These are phyloP conservation scores for Cheilosia urbana DNA, from an alignment of 2,888 invertebrate species.

Conservation along the genomic window DNA sequence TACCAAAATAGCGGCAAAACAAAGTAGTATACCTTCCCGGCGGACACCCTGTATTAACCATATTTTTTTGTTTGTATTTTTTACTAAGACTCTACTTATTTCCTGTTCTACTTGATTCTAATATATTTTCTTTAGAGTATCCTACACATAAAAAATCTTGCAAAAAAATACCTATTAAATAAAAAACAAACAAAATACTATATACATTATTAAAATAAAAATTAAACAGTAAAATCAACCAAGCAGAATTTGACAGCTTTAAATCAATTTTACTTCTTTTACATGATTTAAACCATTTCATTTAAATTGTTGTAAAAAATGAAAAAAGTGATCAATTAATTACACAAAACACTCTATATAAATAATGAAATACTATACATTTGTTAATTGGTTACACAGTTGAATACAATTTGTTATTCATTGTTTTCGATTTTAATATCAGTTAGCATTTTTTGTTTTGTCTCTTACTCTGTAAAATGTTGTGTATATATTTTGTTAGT, in stretches of 20 bases:
- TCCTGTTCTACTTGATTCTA: constrained; percentile 11
- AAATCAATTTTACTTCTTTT: constrained; percentile 21
- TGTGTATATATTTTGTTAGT: constrained; percentile 23
- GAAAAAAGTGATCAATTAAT: background rate
- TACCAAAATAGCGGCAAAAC: no score
- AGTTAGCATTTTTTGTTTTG: constrained; percentile 22
- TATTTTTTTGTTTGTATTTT: constrained; percentile 14
- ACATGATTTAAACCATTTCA: background rate
- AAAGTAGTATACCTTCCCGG: no score
- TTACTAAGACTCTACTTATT: constrained; percentile 21
- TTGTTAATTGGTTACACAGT: constrained; percentile 34
- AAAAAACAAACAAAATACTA: constrained; percentile 43
- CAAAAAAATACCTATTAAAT: constrained; percentile 18
- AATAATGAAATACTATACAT: constrained; percentile 49
- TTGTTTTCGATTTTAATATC: constrained; percentile 20
- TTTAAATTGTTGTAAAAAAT: background rate
- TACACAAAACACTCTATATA: constrained; percentile 12
- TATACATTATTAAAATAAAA: constrained; percentile 36
- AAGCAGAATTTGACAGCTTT: constrained; percentile 32
- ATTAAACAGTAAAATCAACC: constrained; percentile 11
- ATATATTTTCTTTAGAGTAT: constrained; percentile 43
- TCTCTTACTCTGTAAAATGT: constrained; percentile 18
- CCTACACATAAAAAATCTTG: constrained; percentile 20
- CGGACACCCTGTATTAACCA: no score
- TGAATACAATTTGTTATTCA: constrained; percentile 25